Base-by-base conservation (phyloP, 2,113 vertebrate genomes). In the Larimichthys crocea region DNA sequence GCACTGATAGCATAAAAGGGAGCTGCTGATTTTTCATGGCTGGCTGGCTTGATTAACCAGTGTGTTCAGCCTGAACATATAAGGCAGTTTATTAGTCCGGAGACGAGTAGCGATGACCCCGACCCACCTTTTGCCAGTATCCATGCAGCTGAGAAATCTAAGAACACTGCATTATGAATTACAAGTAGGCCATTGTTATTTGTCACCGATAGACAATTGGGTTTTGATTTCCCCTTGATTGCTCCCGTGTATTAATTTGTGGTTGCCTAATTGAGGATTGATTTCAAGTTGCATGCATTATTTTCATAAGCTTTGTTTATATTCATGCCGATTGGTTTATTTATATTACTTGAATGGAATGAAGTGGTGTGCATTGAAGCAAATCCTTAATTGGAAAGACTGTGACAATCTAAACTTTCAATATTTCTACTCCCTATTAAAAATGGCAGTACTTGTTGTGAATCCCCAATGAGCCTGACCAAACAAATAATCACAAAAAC, bases 1-100 rank as follows among this genome's bases (percentile, higher is more conserved):
- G 82, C 81, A 86, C 80, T 79, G 91, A 90, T 91, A 85, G 86
- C 83, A 87, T 72, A 79, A 91, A 90, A 75, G 83, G 84, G 87
- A 62, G 87, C 66, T 65, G 84, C 83, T 89, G 91, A 81, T 82
- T 83, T 84, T 93, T 88, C 92, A 94, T 78, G 92, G 91, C 90
- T 93, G 90, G 88, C 46, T 91, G 87, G 64, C 80, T 92, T 92
- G 92, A 94, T 92, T 88, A 95, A 90, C 90, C 90, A 73, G 64
- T 75, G 83, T 85, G 88, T 89, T 93, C 86, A 73, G 77, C 83
- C 89, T 86, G 72, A 91, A 88, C 90, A 91, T 88, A 89, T 87
- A 80, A 83, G 86, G 80, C 76, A 4, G 78, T 92, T 91, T 94
- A 93, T 95, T 91, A 87, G 68, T 75, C 68, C 70, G 42, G 74